A percentile compares a stretch with the other conserved stretches of the same genome.
Evolutionary conservation across 2,797 vertebrate genomes (phyloP).

Genomic region (Melanotaenia parkinsoni): DNA sequence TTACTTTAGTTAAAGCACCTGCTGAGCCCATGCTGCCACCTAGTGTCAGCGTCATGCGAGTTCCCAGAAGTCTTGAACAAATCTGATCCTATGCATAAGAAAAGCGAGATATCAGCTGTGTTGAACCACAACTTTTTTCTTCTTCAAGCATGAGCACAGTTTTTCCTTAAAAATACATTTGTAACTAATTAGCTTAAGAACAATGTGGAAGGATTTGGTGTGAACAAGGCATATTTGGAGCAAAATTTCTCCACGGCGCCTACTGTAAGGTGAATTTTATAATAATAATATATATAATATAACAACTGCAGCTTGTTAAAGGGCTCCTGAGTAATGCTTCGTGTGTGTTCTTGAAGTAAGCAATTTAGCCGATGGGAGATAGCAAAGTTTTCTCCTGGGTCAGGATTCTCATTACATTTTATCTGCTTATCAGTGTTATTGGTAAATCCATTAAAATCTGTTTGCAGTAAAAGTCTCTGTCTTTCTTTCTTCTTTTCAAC

Average conservation of each 20-base stretch:
- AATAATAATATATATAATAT: background rate
- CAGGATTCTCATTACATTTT: background rate
- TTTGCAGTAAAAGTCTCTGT: constrained; percentile 29
- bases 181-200: background rate
- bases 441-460: constrained; percentile 59
- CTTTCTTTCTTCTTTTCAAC: constrained; percentile 31
- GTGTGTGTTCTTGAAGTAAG: constrained; percentile 2
- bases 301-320: background rate
- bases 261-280: background rate
- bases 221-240: constrained; percentile 2
- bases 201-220: constrained; percentile 3
- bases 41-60: background rate
- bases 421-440: constrained; percentile 35
- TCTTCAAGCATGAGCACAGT: background rate
- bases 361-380: background rate
- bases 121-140: background rate
- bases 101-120: constrained; percentile 3
- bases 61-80: background rate
- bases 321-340: background rate
- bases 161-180: background rate
- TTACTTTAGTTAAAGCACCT: background rate
- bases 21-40: constrained; percentile 12
- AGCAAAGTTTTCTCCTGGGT: background rate
- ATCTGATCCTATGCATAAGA: background rate
- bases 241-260: constrained; percentile 3